Base-by-base conservation (phyloP, 2,113 vertebrate species). In the Notothenia coriiceps region DNA sequence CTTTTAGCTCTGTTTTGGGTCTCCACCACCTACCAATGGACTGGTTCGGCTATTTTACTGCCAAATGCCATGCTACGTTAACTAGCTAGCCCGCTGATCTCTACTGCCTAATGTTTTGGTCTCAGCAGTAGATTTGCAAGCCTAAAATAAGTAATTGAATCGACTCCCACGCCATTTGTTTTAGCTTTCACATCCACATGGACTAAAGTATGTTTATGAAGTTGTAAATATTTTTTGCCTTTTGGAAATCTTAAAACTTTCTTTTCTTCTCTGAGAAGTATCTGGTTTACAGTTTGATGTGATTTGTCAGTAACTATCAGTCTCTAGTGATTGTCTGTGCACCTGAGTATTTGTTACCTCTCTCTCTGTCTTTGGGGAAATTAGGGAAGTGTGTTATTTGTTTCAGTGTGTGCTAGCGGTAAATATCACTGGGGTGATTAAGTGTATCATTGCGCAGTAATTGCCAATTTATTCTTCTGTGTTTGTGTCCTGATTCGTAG, bases 381-480 rank as follows among this genome's bases (percentile, higher is more conserved):
- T 86, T 49, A 80, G 25, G 33, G 25, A 43, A 66, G 67, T 22
- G 60, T 72, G 72, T 82, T 85, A 46, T 66, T 79, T 7, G 2
- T 79, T 59, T 83, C 46, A 44, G 68, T 74, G 33, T 85, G 60
- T 80, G 74, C 66, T 64, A 57, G 57, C 50, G 10, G 0, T 49
- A 63, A 77, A 74, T 85, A 61, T 82, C 74, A 70, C 72, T 12
- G 22, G 56, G 75, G 85, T 88, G 86, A 91, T 91, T 83, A 80
- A 88, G 49, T 79, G 62, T 79, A 75, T 88, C 59, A 63, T 80
- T 84, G 74, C 6, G 8, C 62, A 43, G 59, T 93, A 92, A 94
- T 93, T 93, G 86, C 83, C 88, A 90, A 89, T 86, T 88, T 91
- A 77, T 78, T 86, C 69, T 65, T 76, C 22, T 69, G 44, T 65